phyloP scores from a whole-genome alignment of 2,113 vertebrate species.

The Cinclus cinclus region DNA sequence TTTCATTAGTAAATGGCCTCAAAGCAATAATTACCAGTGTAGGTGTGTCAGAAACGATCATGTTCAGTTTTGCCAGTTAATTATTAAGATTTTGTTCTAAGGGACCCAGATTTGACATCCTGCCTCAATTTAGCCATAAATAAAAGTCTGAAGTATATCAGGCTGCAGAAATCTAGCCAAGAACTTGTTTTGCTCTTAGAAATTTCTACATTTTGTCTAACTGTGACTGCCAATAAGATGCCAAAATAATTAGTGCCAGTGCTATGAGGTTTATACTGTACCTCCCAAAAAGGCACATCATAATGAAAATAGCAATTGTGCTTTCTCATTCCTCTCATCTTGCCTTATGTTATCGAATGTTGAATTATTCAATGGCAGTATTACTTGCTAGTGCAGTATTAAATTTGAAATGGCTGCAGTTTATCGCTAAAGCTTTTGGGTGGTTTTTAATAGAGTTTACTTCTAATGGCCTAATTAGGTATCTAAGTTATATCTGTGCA shows the following conservation, averaged over 20 bases:
- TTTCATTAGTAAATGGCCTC: slow-evolving; percentile 99
- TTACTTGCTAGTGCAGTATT: slow-evolving; percentile 60
- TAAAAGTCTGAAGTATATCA: slow-evolving; percentile 66
- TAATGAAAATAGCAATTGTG: slow-evolving; percentile 69
- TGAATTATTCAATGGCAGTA: slow-evolving; percentile 66
- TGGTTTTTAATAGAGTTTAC: slow-evolving; percentile 65
- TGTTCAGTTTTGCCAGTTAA: slow-evolving; percentile 99
- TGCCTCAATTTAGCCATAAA: slow-evolving; percentile 84
- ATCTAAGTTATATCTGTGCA: slow-evolving; percentile 57
- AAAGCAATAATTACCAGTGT: slow-evolving; percentile 99
- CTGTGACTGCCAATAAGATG: slow-evolving; percentile 71
- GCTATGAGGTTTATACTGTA: slow-evolving; percentile 57
- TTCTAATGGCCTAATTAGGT: slow-evolving; percentile 75
- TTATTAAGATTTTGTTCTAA: slow-evolving; percentile 99
- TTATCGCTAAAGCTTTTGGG: slow-evolving; percentile 62
- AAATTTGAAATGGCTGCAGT: slow-evolving; percentile 69
- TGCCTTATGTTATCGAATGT: slow-evolving; percentile 50
- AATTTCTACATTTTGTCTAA: slow-evolving; percentile 60
- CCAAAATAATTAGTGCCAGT: slow-evolving; percentile 76
- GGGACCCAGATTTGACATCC: slow-evolving; percentile 90
- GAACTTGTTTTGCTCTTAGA: slow-evolving; percentile 66
- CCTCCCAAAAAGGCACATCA: slow-evolving; percentile 60
- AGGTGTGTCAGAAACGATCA: slow-evolving; percentile 99
- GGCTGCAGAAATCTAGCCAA: slow-evolving; percentile 65
- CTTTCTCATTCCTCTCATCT: slow-evolving; percentile 52